Evolutionary conservation across 2,888 invertebrate species (phyloP), one percentile per base, ranked within the genome.

Genomic region (Axea sp.): DNA sequence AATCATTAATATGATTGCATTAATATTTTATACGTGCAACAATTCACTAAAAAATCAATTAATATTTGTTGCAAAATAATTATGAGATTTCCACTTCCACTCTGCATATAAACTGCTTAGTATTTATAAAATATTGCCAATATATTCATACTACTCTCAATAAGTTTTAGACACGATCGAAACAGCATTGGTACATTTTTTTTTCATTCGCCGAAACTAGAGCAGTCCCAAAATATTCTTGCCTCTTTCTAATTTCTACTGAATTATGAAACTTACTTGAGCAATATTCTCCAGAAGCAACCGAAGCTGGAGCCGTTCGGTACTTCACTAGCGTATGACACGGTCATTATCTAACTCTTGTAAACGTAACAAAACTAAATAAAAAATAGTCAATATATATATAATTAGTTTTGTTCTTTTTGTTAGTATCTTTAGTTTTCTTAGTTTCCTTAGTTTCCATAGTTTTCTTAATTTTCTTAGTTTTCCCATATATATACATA

Each of bases 251-350:
- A n/a, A n/a, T n/a, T n/a, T 64, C 43, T 64, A 33, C 7, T 26
- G n/a, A 49, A 49, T 49, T 55, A 39, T 55, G 49, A 64, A 49
- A 73, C 94, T 94, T 89, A 95, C 95, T 94, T 95, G 91, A 92
- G 91, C 83, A 95, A 91, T 88, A 95, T 95, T 90, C 93, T 92
- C 95, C 95, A 96, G 90, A 96, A 96, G 89, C 95, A 95, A 86
- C 96, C 96, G 87, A 96, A 96, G 89, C 93, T 94, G 90, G 95
- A 95, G 86, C 95, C 95, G 88, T 96, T 96, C 79, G 96, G 95
- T 84, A 96, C 96, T 89, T 95, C 94, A 84, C 95, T 94, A 82
- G 95, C 94, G 89, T 96, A 96, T 67, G 95, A 95, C 86, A 96
- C 93, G 85, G 96, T 96, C 96, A 96, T 96, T 85, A 82, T 82